A percentile compares a stretch with the other conserved stretches of the same genome.
Evolutionary conservation across 2,888 invertebrate genomes (phyloP).

Genomic region (Plebejus melissa): DNA sequence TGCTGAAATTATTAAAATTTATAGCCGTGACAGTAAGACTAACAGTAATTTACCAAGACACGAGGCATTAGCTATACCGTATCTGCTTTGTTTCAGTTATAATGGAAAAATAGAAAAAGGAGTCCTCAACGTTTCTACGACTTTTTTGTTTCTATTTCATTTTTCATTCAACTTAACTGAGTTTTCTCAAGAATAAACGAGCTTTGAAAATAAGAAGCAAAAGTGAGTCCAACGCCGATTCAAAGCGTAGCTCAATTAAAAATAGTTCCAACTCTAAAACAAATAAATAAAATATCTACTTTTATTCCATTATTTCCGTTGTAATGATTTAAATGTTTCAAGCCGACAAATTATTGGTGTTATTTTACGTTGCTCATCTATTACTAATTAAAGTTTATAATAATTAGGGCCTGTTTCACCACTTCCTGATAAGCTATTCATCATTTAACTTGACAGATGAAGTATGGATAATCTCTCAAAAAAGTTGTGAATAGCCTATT

Average conservation of each 20-base stretch:
- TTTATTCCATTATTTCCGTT: neutral
- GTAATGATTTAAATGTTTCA: neutral
- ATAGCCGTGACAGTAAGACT: conserved; percentile 15
- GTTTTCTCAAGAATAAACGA: conserved; percentile 23
- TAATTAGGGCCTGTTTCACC: too few relatives aligned
- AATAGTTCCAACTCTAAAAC: neutral
- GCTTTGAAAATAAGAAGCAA: conserved; percentile 26
- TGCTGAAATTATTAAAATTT: conserved; percentile 17
- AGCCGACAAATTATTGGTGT: neutral
- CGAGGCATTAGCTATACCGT: conserved; percentile 16
- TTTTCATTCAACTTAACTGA: conserved; percentile 21
- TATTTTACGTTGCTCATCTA: neutral
- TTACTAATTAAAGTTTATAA: too few relatives aligned
- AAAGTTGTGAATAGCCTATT: too few relatives aligned
- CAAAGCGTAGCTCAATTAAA: conserved; percentile 21
- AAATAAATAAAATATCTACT: neutral
- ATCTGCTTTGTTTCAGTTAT: conserved; percentile 22
- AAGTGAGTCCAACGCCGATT: conserved; percentile 7
- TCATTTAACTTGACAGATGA: too few relatives aligned
- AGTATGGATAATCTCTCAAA: too few relatives aligned
- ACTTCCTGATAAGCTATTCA: too few relatives aligned
- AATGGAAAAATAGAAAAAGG: conserved; percentile 20
- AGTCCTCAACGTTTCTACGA: conserved; percentile 21
- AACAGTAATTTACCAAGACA: conserved; percentile 23
- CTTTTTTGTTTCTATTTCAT: conserved; percentile 21